Conservation (phyloP, 2,888 invertebrate genomes). For the Cetonia aurata region DNA sequence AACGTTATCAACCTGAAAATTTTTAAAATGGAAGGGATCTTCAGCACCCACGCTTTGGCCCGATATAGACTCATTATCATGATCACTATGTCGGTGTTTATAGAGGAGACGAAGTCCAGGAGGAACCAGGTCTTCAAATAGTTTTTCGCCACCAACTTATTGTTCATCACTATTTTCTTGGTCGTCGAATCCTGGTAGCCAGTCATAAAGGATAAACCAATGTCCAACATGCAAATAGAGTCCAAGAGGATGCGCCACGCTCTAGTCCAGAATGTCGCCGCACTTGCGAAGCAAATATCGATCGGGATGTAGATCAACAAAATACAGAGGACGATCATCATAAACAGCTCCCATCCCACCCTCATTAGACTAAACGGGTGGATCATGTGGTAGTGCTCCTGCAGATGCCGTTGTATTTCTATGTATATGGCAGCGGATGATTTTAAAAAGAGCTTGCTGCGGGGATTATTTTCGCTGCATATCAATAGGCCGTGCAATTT, state of each 20-base stretch:
- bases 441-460: constrained; percentile 48
- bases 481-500: constrained; percentile 47
- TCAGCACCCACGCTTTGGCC: constrained; percentile 52
- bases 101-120: constrained; percentile 59
- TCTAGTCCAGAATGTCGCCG: neutral
- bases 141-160: constrained; percentile 49
- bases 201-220: constrained; percentile 34
- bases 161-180: constrained; percentile 41
- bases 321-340: constrained; percentile 33
- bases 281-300: constrained; percentile 12
- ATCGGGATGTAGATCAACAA: constrained; percentile 37
- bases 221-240: constrained; percentile 30
- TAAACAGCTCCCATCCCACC: constrained; percentile 41
- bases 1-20: constrained; percentile 59
- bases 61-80: constrained; percentile 32
- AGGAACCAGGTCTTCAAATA: constrained; percentile 59
- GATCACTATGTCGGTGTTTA: constrained; percentile 58
- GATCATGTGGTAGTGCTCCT: constrained; percentile 49
- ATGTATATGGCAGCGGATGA: constrained; percentile 46
- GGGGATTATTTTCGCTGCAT: constrained; percentile 48
- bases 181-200: constrained; percentile 36
- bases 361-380: constrained; percentile 52
- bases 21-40: constrained; percentile 57
- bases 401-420: constrained; percentile 47
- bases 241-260: constrained; percentile 25